These are phyloP conservation scores for Thecophora atra DNA, from an alignment of 2,888 invertebrate genomes.

Conservation along the genomic window DNA sequence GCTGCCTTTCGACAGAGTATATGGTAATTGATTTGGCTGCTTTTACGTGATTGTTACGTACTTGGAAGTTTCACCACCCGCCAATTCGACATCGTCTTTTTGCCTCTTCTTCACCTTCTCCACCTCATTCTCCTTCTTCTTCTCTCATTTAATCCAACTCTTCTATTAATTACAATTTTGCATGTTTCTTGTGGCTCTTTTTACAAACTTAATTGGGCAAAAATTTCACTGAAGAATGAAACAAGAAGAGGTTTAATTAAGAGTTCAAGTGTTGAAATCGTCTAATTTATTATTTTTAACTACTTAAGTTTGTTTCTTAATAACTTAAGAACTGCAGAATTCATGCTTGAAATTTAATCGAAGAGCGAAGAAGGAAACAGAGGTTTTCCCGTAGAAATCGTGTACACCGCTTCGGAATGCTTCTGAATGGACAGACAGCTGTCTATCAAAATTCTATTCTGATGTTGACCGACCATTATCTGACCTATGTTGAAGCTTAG, in stretches of 20 bases:
- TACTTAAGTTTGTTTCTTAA: neutral
- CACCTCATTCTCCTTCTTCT: neutral
- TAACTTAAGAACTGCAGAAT: neutral
- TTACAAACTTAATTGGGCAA: neutral
- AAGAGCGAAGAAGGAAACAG: neutral
- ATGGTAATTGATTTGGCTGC: slow-evolving; percentile 11
- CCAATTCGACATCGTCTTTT: neutral
- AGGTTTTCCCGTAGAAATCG: too few relatives aligned
- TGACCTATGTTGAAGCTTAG: too few relatives aligned
- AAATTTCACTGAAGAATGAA: neutral
- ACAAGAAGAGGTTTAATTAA: neutral
- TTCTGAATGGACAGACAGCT: too few relatives aligned
- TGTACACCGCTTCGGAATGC: too few relatives aligned
- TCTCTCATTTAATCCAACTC: neutral
- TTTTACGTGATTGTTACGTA: neutral
- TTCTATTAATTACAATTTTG: slow-evolving; percentile 3
- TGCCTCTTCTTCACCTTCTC: neutral
- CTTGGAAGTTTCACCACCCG: neutral
- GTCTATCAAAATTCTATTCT: too few relatives aligned
- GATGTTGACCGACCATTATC: too few relatives aligned
- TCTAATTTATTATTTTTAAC: neutral
- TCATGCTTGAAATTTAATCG: neutral
- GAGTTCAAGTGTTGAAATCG: slow-evolving; percentile 1
- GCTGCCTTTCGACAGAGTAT: slow-evolving; percentile 11
- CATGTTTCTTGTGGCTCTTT: neutral